These are phyloP conservation scores for Gallinago undulata DNA, from an alignment of 2,113 vertebrate genomes.

Conservation along the genomic window DNA sequence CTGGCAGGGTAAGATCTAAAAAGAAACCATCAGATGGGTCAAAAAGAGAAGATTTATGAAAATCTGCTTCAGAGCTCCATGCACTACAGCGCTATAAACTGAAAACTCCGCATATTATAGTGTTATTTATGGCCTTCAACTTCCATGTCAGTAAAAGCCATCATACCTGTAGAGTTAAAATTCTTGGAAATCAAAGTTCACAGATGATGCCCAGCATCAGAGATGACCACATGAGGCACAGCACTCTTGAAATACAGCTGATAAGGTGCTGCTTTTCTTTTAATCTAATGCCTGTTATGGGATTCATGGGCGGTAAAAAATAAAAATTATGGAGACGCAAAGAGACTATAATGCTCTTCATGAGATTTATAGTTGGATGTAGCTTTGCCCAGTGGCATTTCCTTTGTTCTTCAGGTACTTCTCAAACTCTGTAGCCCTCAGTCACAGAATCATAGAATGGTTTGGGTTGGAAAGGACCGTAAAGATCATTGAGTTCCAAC, in stretches of 20 bases:
- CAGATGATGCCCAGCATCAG: not conserved
- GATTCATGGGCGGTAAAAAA: not conserved
- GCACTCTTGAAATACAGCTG: not conserved
- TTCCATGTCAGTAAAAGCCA: not conserved
- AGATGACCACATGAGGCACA: not conserved
- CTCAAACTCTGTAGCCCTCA: not conserved
- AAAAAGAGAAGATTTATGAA: constrained; percentile 47
- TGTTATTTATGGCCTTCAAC: not conserved
- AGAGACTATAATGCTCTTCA: not conserved
- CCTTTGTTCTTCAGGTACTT: not conserved
- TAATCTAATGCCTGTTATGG: not conserved
- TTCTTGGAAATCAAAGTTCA: not conserved
- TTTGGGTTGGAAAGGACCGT: too few relatives aligned
- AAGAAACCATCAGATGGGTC: not conserved
- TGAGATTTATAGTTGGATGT: not conserved
- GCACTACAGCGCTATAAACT: not conserved
- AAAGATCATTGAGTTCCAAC: too few relatives aligned
- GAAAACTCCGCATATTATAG: not conserved
- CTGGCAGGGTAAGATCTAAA: constrained; percentile 31
- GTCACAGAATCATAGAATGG: not conserved
- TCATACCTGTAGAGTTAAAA: not conserved
- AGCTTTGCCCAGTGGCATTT: not conserved
- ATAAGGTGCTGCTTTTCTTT: not conserved
- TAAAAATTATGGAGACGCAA: fast-evolving
- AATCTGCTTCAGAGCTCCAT: not conserved